Base-by-base conservation (phyloP, 2,113 vertebrate genomes). In the Bubo bubo region DNA sequence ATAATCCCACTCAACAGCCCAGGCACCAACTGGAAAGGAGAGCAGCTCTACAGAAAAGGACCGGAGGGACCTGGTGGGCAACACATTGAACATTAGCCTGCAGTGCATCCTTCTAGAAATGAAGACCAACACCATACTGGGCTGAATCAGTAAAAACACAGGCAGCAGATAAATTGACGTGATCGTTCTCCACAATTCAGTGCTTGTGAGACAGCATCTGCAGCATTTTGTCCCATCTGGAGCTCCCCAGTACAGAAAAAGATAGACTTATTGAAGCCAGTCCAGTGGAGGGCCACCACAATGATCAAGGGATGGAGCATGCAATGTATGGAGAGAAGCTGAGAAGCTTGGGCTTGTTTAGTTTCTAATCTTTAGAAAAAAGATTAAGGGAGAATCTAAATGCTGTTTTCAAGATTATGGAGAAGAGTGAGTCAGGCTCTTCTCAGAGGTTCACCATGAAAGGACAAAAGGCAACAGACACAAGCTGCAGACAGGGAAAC, bases 41-140 rank as follows among this genome's bases (percentile, higher is more conserved):
- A 80, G 21, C 35, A 58, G 43, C 34, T 76, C 56, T 59, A 1
- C 37, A 64, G 75, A 56, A 71, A 90, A 59, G 15, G 39, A 47
- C 34, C 2, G 1, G 12, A 24, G 2, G 3, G 11, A 9, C 26
- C 35, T 14, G 18, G 34, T 49, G 47, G 59, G 41, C 53, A 55
- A 41, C 27, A 30, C 0, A 0, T 1, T 52, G 30, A 71, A 84
- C 8, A 26, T 21, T 5, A 55, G 35, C 9, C 62, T 37, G 76
- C 47, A 80, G 35, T 4, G 8, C 64, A 58, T 17, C 70, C 34
- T 50, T 41, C 37, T 1, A 63, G 83, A 77, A 86, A 89, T 7
- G 5, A 89, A 70, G 59, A 80, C 26, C 30, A 60, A 3, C 10
- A 64, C n/a, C 49, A 19, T 3, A 9, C 18, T 14, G 32, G 19